These are phyloP conservation scores for Grapholita molesta DNA, from an alignment of 1,140 invertebrate species.

Conservation along the genomic window DNA sequence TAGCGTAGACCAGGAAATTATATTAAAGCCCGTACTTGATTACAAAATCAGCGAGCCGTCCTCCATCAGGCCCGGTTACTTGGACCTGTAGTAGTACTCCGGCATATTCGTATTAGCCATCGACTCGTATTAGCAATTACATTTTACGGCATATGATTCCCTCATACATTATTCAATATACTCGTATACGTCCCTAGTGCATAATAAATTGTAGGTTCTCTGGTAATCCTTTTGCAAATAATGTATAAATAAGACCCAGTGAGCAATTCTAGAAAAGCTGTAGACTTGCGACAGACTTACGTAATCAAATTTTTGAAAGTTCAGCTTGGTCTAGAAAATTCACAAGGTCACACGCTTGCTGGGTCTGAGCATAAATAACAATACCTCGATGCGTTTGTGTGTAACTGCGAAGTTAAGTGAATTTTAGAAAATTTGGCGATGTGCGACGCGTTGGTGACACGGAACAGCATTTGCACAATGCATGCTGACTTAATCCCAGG, in stretches of 20 bases:
- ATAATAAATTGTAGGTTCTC: slow-evolving; percentile 2
- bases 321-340: background rate
- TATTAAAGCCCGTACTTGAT: slow-evolving; percentile 61
- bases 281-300: too few species aligned
- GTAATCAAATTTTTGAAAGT: too few species aligned
- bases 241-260: background rate
- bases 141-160: slow-evolving; percentile 16
- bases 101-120: background rate
- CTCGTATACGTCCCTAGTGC: background rate
- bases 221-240: background rate
- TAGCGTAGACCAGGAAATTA: slow-evolving; percentile 59
- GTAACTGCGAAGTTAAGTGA: slow-evolving; percentile 23
- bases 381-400: slow-evolving; percentile 7
- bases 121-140: background rate
- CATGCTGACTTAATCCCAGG: slow-evolving; percentile 60
- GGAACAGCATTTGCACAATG: slow-evolving; percentile 49
- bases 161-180: slow-evolving; percentile 6
- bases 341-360: background rate
- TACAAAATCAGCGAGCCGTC: slow-evolving; percentile 47
- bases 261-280: background rate
- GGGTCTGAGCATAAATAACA: background rate
- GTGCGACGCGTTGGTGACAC: slow-evolving; percentile 34
- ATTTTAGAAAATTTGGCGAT: slow-evolving; percentile 27
- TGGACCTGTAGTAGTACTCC: background rate
- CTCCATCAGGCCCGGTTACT: slow-evolving; percentile 10